These are phyloP conservation scores for Tinea trinotella DNA, from an alignment of 2,888 invertebrate genomes.

Conservation along the genomic window DNA sequence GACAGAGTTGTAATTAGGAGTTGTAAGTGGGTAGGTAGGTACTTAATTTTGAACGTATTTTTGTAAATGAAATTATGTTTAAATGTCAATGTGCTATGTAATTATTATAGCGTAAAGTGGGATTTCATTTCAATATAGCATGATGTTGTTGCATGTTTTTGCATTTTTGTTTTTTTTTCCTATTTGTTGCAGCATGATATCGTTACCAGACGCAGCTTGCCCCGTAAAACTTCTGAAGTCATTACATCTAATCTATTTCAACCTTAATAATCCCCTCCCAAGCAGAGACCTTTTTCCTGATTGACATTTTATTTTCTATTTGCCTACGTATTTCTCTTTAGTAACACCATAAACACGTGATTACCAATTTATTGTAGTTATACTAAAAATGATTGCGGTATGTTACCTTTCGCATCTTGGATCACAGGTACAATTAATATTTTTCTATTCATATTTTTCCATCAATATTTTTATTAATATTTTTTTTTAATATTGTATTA, in stretches of 20 bases:
- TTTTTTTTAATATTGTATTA: background rate
- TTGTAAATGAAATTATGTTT: too few species aligned
- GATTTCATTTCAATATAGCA: too few species aligned
- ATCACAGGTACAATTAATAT: background rate
- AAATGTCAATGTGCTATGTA: too few species aligned
- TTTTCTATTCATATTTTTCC: too few species aligned
- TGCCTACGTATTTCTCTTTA: background rate
- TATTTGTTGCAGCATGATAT: slow-evolving; percentile 65
- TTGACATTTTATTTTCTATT: background rate
- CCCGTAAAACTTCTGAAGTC: slow-evolving; percentile 33
- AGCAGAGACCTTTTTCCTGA: background rate
- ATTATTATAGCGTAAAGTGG: too few species aligned
- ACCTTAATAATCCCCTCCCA: background rate
- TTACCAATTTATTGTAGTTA: background rate
- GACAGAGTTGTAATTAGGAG: too few species aligned
- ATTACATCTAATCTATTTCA: background rate
- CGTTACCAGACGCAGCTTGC: slow-evolving; percentile 52
- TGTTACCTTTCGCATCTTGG: background rate
- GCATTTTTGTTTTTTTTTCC: slow-evolving; percentile 45
- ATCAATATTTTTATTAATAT: too few species aligned
- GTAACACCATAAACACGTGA: background rate
- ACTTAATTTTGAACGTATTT: too few species aligned
- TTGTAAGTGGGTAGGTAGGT: too few species aligned
- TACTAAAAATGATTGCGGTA: background rate
- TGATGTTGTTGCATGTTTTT: slow-evolving; percentile 52